Evolutionary conservation across 2,888 invertebrate species (phyloP).

Genomic region (Xanthorhoe spadicearia): DNA sequence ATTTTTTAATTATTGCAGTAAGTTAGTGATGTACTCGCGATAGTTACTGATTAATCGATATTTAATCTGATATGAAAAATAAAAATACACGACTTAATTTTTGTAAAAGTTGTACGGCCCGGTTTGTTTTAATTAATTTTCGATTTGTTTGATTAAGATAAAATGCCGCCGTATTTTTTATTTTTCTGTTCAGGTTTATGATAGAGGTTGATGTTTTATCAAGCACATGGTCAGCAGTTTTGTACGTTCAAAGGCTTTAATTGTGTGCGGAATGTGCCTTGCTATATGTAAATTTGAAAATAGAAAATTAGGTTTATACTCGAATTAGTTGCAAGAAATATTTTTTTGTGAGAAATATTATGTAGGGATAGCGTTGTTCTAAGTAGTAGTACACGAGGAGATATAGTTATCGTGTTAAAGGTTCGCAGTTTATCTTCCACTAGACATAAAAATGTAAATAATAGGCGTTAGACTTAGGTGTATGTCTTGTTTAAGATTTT

Average conservation of each 20-base stretch:
- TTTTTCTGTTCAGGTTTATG: constrained; percentile 60
- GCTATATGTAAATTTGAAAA: constrained; percentile 78
- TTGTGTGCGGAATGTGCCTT: constrained; percentile 85
- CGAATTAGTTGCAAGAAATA: constrained; percentile 84
- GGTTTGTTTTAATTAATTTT: constrained; percentile 29
- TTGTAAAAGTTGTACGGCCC: constrained; percentile 8
- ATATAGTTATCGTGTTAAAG: constrained; percentile 81
- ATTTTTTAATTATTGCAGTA: constrained; percentile 76
- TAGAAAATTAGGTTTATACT: constrained; percentile 81
- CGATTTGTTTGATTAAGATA: constrained; percentile 31
- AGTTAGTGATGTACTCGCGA: constrained; percentile 77
- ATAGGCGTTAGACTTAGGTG: constrained; percentile 74
- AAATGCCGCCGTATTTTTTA: constrained; percentile 40
- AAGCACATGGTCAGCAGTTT: constrained; percentile 76
- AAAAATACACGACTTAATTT: constrained; percentile 37
- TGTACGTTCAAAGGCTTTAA: constrained; percentile 77
- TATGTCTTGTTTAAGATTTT: constrained; percentile 64
- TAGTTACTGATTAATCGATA: constrained; percentile 59
- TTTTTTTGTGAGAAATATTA: constrained; percentile 82
- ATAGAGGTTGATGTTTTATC: constrained; percentile 77
- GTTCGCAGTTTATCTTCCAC: constrained; percentile 85
- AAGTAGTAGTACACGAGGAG: constrained; percentile 74
- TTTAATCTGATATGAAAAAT: constrained; percentile 48
- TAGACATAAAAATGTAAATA: constrained; percentile 80
- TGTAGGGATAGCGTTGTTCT: constrained; percentile 76